Conservation (phyloP, 23 tunicate genomes). For the Aplidium turbinatum region DNA sequence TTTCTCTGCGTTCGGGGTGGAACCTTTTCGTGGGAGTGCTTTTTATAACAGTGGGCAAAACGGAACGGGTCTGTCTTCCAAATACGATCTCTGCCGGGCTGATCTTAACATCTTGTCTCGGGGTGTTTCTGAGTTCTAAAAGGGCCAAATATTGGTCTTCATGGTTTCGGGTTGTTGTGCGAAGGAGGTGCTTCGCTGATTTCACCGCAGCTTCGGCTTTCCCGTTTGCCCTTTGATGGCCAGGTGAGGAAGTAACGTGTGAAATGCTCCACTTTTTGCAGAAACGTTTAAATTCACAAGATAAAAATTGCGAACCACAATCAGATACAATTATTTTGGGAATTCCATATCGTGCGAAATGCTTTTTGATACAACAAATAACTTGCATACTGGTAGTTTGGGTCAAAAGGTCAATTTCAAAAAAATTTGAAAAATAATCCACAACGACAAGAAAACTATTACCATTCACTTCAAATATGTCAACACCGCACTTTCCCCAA, state of each 20-base stretch:
- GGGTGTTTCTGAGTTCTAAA: conserved; percentile 31
- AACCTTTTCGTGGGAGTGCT: neutral
- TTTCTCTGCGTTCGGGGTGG: neutral
- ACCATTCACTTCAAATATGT: conserved; percentile 21
- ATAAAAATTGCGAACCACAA: conserved; percentile 19
- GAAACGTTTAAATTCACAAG: neutral
- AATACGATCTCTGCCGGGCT: conserved; percentile 9
- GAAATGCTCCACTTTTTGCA: conserved; percentile 4
- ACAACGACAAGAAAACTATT: conserved; percentile 17
- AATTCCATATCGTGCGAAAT: conserved; percentile 17
- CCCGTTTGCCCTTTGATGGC: conserved; percentile 19
- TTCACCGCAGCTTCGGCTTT: conserved; percentile 26
- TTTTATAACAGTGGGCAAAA: neutral
- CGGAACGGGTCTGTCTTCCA: conserved; percentile 5
- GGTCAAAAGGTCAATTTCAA: conserved; percentile 14
- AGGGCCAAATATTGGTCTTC: conserved; percentile 22
- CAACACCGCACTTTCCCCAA: conserved; percentile 30
- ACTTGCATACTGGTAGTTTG: neutral
- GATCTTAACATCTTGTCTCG: conserved; percentile 8
- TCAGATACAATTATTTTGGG: conserved; percentile 5
- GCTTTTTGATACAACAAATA: neutral
- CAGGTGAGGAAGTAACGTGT: conserved; percentile 24
- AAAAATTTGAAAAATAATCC: conserved; percentile 36
- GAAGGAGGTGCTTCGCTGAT: neutral
- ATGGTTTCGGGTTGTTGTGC: neutral